Percentiles rank a stretch among this genome's conserved stretches.
Evolutionary conservation across 2,797 vertebrate genomes (phyloP).

Genomic region (Spinus olivaceus): DNA sequence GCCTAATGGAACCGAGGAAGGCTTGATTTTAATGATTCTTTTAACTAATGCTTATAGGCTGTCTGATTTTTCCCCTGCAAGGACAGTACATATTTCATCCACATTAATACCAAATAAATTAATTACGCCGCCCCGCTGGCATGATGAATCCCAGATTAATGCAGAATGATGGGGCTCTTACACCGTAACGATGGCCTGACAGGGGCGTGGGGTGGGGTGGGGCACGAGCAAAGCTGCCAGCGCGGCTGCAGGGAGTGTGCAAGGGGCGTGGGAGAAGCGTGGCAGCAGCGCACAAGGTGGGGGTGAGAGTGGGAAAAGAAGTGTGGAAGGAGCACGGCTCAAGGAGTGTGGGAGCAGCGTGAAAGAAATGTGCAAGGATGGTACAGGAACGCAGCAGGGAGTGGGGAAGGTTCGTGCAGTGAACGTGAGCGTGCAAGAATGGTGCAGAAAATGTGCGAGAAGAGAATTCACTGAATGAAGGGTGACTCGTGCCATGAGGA

Average conservation of each 20-base stretch:
- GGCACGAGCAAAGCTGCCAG: not conserved
- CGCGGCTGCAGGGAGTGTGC: accelerated
- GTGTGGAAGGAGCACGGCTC: not conserved
- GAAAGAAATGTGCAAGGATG: not conserved
- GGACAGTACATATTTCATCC: constrained; percentile 79
- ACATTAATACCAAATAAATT: constrained; percentile 80
- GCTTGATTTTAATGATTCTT: constrained; percentile 79
- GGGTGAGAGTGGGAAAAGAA: too few species aligned
- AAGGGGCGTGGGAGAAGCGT: accelerated
- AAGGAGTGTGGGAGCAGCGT: not conserved
- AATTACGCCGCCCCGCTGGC: constrained; percentile 65
- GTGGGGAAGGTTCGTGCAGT: not conserved
- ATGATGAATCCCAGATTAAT: constrained; percentile 76
- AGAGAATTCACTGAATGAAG: not conserved
- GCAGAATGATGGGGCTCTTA: constrained; percentile 68
- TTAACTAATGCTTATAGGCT: constrained; percentile 78
- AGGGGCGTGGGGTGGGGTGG: not conserved
- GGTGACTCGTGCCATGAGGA: accelerated
- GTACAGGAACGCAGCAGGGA: not conserved
- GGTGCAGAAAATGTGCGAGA: not conserved
- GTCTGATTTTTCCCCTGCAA: constrained; percentile 73
- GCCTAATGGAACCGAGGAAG: constrained; percentile 75
- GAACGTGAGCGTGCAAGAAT: accelerated
- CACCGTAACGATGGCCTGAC: constrained; percentile 23
- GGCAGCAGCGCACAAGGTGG: not conserved